phyloP scores from a whole-genome alignment of 2,113 vertebrate species.

The Actinemys pallida region DNA sequence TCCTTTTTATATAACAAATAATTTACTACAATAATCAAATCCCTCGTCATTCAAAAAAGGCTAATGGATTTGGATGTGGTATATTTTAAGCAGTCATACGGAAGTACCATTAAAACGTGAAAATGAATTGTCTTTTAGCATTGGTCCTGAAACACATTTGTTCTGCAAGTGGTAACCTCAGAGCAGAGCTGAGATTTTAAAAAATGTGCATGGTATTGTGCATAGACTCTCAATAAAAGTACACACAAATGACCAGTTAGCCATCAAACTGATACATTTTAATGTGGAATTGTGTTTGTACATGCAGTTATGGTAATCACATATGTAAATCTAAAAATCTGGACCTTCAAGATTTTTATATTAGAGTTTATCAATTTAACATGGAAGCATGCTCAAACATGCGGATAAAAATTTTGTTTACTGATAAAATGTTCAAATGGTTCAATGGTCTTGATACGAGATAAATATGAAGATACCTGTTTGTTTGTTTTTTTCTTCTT shows the following conservation, averaged over 20 bases:
- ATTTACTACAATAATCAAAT: not conserved
- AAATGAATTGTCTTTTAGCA: not conserved
- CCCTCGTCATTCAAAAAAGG: not conserved
- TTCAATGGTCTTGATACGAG: not conserved
- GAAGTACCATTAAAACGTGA: not conserved
- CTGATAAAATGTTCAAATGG: not conserved
- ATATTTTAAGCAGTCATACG: not conserved
- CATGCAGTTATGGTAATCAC: not conserved
- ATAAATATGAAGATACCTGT: not conserved
- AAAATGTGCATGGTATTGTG: not conserved
- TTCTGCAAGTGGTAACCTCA: not conserved
- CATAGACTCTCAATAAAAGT: not conserved
- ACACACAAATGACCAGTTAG: not conserved
- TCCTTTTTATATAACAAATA: not conserved
- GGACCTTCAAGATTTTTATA: not conserved
- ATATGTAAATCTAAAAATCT: not conserved
- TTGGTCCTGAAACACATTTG: not conserved
- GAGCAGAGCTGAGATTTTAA: not conserved
- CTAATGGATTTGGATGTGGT: not conserved
- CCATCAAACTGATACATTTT: not conserved
- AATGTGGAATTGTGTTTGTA: not conserved
- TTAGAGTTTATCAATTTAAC: not conserved
- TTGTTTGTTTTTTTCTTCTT: constrained; percentile 27
- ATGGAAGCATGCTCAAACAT: not conserved
- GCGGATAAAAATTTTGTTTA: not conserved